Base-by-base conservation (phyloP, 1,140 invertebrate genomes). In the Drosophila santomea region DNA sequence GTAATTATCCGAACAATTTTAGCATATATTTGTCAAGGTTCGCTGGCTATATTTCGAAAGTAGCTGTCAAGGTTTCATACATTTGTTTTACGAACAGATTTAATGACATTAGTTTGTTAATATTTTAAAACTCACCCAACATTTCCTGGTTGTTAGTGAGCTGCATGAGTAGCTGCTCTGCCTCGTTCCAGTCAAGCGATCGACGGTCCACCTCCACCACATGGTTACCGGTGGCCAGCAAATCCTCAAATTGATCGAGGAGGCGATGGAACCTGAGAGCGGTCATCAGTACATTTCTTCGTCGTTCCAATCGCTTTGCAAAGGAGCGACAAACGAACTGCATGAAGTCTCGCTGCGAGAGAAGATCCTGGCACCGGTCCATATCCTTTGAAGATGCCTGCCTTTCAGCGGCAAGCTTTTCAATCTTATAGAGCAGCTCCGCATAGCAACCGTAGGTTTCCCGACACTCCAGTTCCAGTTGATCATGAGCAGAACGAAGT, bases 311-410 rank as follows among this genome's bases (percentile, higher is more conserved):
- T n/a, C 96, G 93, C 25, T 94, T 94, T 0, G 96, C 96, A 83
- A 96, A 97, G 80, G 95, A 96, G 54, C 96, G 94, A 77, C 95
- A 96, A 0, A 97, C 95, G 67, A 96, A 96, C 91, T 97, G 95
- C 96, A 97, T 97, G 83, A 96, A 96, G 78, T 96, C 95, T 68
- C 94, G 93, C 66, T 96, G 95, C 0, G 95, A 95, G 12, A 95
- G 93, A 6, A 96, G 83, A 85, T 96, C 95, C 83, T 92, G 93
- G 39, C 91, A 90, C n/a, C 91, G 28, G 10, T 89, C 28, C 45
- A 36, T 41, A 20, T 64, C 59, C n/a, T 51, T 94, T 93, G 45
- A 10, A 5, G 61, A 52, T 32, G 94, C 23, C 8, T 61, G 36
- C n/a, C 73, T 94, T 17, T 93, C 93, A 43, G 92, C 93, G 1